phyloP scores from a whole-genome alignment of 2,797 vertebrate genomes.

The Xenops minutus region DNA sequence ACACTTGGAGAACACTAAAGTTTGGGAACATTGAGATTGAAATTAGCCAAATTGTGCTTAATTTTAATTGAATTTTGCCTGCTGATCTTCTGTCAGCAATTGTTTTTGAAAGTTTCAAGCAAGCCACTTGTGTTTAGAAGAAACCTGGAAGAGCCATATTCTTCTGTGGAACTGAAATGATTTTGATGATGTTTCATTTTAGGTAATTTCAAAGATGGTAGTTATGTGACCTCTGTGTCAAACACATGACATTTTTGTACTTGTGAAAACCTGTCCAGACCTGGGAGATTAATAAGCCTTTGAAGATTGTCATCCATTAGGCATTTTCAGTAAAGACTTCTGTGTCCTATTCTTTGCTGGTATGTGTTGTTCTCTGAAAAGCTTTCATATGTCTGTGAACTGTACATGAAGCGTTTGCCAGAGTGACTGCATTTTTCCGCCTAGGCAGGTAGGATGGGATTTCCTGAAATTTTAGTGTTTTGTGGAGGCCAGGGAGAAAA shows the following conservation, averaged over 20 bases:
- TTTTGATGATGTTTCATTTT: background rate
- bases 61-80: background rate
- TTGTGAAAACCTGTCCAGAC: background rate
- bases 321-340: background rate
- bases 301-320: background rate
- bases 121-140: background rate
- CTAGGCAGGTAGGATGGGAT: background rate
- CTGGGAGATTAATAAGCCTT: background rate
- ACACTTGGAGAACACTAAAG: background rate
- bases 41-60: background rate
- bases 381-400: background rate
- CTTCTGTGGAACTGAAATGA: background rate
- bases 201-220: background rate
- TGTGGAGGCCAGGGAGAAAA: background rate
- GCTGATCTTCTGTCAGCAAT: background rate
- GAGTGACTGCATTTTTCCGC: background rate
- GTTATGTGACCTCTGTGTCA: background rate
- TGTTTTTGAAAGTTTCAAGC: background rate
- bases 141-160: fast-evolving
- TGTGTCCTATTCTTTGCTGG: background rate
- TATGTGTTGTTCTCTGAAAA: background rate
- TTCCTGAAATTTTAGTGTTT: background rate
- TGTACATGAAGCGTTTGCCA: background rate
- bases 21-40: background rate
- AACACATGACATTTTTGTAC: background rate